phyloP scores from a whole-genome alignment of 30 jellyfish, hydroid and myxozoan species.

The Turritopsis dohrnii region DNA sequence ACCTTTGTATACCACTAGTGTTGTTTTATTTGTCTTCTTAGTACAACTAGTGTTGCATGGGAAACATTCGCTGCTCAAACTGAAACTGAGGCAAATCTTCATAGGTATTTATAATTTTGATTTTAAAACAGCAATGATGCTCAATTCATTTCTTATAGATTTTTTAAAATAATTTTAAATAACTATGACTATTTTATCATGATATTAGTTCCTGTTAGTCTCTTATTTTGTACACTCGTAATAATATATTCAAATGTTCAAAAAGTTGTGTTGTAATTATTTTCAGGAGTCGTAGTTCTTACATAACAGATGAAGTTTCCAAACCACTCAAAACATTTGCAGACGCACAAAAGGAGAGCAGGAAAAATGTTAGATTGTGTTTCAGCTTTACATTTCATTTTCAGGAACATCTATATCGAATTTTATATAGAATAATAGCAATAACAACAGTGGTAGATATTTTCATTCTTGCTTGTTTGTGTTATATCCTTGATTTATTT shows the following conservation, averaged over 20 bases:
- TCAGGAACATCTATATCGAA: not conserved
- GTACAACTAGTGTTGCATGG: conserved; percentile 73
- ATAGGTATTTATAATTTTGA: conserved; percentile 44
- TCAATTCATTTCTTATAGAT: too few species aligned
- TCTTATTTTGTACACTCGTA: too few species aligned
- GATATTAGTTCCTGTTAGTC: too few species aligned
- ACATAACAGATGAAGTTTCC: conserved; percentile 65
- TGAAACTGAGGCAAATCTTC: conserved; percentile 72
- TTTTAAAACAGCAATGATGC: not conserved
- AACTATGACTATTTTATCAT: too few species aligned
- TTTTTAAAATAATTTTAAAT: too few species aligned
- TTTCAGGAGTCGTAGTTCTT: conserved; percentile 49
- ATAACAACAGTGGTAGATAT: too few species aligned
- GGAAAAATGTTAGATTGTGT: conserved; percentile 56
- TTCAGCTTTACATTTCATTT: not conserved
- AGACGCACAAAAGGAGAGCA: conserved; percentile 65
- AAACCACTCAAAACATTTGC: conserved; percentile 82
- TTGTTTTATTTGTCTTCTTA: conserved; percentile 1
- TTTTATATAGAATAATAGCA: not conserved
- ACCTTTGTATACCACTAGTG: not conserved
- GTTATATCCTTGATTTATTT: too few species aligned
- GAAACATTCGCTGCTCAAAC: conserved; percentile 62
- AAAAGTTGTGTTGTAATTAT: not conserved
- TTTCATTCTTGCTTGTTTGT: too few species aligned
- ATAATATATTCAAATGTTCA: not conserved